phyloP scores from a whole-genome alignment of 2,797 vertebrate species.

The Masticophis lateralis region DNA sequence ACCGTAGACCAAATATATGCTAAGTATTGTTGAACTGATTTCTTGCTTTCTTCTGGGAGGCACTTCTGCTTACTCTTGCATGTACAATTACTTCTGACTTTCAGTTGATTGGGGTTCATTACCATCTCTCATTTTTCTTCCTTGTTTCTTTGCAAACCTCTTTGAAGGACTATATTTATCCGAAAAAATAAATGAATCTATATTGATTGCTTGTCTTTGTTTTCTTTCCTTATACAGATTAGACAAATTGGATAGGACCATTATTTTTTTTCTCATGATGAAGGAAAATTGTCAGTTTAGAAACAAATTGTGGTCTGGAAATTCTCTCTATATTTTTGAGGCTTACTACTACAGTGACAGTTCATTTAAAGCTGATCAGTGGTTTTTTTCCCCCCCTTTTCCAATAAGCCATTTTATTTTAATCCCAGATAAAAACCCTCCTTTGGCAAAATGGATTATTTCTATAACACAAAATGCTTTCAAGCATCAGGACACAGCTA shows the following conservation, averaged over 20 bases:
- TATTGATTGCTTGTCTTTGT: background rate
- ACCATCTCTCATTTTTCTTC: background rate
- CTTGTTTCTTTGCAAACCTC: background rate
- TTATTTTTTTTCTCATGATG: background rate
- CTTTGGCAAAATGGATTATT: background rate
- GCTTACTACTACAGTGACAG: conserved; percentile 6
- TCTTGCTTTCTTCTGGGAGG: background rate
- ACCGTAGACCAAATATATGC: conserved; percentile 2
- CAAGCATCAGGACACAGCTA: background rate
- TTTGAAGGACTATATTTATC: conserved; percentile 5
- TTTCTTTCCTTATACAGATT: background rate
- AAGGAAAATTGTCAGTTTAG: conserved; percentile 2
- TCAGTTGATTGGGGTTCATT: background rate
- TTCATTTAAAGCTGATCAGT: conserved; percentile 2
- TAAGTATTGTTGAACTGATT: background rate
- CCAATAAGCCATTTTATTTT: background rate
- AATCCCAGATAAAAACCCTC: conserved; percentile 18
- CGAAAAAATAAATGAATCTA: conserved; percentile 7
- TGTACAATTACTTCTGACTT: background rate
- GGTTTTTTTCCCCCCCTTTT: background rate
- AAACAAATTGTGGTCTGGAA: background rate
- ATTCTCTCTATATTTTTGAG: background rate
- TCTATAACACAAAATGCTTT: background rate
- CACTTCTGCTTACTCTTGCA: background rate
- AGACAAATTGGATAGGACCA: background rate